Evolutionary conservation across 2,797 vertebrate species (phyloP).

Genomic region (Fratercula arctica): DNA sequence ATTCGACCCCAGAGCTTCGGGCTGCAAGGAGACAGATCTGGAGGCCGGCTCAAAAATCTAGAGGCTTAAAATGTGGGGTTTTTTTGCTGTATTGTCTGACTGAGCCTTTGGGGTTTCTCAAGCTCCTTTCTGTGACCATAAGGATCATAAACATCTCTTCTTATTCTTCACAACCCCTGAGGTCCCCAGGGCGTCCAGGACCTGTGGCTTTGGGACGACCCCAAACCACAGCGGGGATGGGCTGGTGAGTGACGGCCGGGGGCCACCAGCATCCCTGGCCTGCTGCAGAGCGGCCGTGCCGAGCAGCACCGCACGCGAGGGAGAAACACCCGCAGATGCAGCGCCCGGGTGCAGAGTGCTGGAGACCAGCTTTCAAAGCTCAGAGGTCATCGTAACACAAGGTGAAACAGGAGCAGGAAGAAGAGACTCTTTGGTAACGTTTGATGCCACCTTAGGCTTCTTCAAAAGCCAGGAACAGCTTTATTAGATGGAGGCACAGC

Average conservation of each 20-base stretch:
- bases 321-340: too few relatives aligned
- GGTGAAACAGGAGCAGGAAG: not conserved
- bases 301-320: fast-evolving
- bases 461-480: not conserved
- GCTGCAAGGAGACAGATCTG: not conserved
- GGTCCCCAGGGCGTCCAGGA: not conserved
- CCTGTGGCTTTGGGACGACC: not conserved
- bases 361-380: not conserved
- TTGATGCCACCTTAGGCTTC: not conserved
- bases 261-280: not conserved
- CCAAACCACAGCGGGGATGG: not conserved
- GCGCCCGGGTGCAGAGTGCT: not conserved
- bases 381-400: fast-evolving
- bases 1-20: fast-evolving
- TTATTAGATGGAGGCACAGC: not conserved
- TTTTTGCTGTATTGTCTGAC: not conserved
- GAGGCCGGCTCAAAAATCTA: not conserved
- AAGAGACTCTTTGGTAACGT: not conserved
- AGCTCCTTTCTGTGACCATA: not conserved
- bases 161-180: not conserved
- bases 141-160: not conserved
- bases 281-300: fast-evolving
- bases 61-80: fast-evolving
- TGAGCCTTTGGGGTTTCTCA: not conserved
- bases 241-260: fast-evolving